A percentile compares a stretch with the other conserved stretches of the same genome.
These are phyloP conservation scores for Rhyacichthys aspro DNA, from an alignment of 2,797 vertebrate genomes.

Conservation along the genomic window DNA sequence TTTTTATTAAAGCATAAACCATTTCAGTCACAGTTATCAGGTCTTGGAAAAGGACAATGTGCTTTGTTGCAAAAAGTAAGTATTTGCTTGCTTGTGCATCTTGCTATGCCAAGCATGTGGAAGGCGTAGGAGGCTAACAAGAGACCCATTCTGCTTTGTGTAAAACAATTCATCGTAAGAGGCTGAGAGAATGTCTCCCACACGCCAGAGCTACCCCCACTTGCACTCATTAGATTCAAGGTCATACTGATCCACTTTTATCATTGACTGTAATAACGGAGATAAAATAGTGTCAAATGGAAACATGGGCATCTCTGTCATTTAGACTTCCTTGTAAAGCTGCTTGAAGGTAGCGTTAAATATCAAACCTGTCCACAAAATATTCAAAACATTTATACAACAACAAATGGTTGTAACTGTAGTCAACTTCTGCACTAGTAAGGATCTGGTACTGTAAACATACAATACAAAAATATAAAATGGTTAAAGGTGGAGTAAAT, in stretches of 20 bases:
- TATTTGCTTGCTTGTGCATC: slow-evolving; percentile 55
- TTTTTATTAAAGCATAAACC: too few relatives aligned
- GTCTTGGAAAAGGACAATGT: slow-evolving; percentile 13
- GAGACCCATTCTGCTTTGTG: slow-evolving; percentile 70
- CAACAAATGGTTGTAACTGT: too few relatives aligned
- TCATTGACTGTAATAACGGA: neutral
- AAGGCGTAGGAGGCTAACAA: slow-evolving; percentile 76
- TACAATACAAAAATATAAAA: neutral
- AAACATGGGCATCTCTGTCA: neutral
- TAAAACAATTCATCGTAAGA: slow-evolving; percentile 41
- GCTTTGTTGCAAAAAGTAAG: slow-evolving; percentile 40
- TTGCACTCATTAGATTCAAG: slow-evolving; percentile 7
- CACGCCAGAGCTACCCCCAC: slow-evolving; percentile 37
- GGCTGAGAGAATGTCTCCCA: slow-evolving; percentile 34
- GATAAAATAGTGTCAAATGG: neutral
- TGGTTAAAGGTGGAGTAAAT: neutral
- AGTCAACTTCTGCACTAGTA: too few relatives aligned
- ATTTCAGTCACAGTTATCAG: neutral
- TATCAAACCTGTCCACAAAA: too few relatives aligned
- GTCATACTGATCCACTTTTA: neutral
- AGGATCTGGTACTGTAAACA: neutral
- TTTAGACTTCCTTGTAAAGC: neutral
- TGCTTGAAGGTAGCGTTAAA: too few relatives aligned
- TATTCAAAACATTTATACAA: too few relatives aligned
- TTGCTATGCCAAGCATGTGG: slow-evolving; percentile 72